phyloP scores from a whole-genome alignment of 2,888 invertebrate species.

The Morpho deidamia region DNA sequence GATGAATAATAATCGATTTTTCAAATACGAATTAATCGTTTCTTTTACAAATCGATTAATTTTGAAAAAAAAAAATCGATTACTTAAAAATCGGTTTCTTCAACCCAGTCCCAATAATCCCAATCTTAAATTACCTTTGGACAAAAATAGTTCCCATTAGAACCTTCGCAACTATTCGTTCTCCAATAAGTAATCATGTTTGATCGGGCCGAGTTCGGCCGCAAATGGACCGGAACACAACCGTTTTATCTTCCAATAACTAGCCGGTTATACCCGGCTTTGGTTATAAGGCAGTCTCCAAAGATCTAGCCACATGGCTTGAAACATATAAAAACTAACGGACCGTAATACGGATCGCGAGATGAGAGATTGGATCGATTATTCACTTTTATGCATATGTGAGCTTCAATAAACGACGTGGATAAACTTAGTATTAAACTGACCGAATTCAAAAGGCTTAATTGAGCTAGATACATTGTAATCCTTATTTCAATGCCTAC shows the following conservation, averaged over 20 bases:
- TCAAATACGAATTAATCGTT: no score
- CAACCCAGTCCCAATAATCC: no score
- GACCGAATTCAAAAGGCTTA: no score
- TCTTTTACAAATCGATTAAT: no score
- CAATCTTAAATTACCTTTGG: no score
- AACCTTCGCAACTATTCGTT: slow-evolving; percentile 44
- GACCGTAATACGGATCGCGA: slow-evolving; percentile 57
- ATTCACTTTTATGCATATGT: slow-evolving; percentile 53
- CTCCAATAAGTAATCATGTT: slow-evolving; percentile 70
- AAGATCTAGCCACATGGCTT: slow-evolving; percentile 54
- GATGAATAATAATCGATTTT: no score
- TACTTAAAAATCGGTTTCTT: no score
- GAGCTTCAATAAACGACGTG: slow-evolving; percentile 50
- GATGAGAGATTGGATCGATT: slow-evolving; percentile 42
- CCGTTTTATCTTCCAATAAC: slow-evolving; percentile 71
- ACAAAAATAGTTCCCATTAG: slow-evolving; percentile 7
- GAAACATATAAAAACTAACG: slow-evolving; percentile 69
- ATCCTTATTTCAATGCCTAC: no score
- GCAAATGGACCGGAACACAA: slow-evolving; percentile 73
- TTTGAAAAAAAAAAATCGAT: no score
- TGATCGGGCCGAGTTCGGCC: slow-evolving; percentile 54
- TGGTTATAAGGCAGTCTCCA: slow-evolving; percentile 42
- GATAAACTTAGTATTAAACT: slow-evolving; percentile 31
- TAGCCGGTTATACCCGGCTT: slow-evolving; percentile 44
- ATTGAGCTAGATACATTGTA: no score